Conservation (phyloP, 2,888 invertebrate species). For the Thereva unica region DNA sequence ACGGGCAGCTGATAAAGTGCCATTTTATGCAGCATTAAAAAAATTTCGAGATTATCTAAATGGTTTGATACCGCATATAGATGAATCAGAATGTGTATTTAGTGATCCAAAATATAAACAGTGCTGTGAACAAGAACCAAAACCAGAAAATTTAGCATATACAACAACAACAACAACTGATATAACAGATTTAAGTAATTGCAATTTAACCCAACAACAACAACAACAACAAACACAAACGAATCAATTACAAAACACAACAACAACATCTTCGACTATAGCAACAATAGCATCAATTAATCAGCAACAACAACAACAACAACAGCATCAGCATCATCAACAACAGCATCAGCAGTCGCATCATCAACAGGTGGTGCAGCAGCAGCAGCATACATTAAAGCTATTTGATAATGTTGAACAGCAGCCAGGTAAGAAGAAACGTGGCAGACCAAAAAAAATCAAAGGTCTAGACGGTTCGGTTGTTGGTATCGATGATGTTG, state of each 20-base stretch:
- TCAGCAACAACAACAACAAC: background rate
- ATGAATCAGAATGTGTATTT: slow-evolving; percentile 87
- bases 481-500: slow-evolving; percentile 65
- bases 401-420: slow-evolving; percentile 16
- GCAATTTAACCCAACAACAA: slow-evolving; percentile 37
- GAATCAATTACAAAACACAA: background rate
- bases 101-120: slow-evolving; percentile 71
- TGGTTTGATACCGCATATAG: slow-evolving; percentile 80
- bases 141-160: slow-evolving; percentile 34
- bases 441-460: slow-evolving; percentile 84
- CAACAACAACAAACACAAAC: slow-evolving; percentile 1
- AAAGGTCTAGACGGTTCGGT: slow-evolving; percentile 49
- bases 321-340: background rate
- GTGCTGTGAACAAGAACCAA: slow-evolving; percentile 63
- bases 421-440: slow-evolving; percentile 78
- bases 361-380: slow-evolving; percentile 2
- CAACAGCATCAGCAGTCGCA: background rate
- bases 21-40: slow-evolving; percentile 93
- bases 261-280: slow-evolving; percentile 7
- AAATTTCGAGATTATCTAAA: slow-evolving; percentile 94
- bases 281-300: background rate
- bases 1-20: slow-evolving; percentile 96
- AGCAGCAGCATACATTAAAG: slow-evolving; percentile 30
- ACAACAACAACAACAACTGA: slow-evolving; percentile 38
- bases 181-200: slow-evolving; percentile 44